Evolutionary conservation across 1,140 invertebrate genomes (phyloP), one percentile per base, ranked within the genome.

Genomic region (Olivierus martensii): DNA sequence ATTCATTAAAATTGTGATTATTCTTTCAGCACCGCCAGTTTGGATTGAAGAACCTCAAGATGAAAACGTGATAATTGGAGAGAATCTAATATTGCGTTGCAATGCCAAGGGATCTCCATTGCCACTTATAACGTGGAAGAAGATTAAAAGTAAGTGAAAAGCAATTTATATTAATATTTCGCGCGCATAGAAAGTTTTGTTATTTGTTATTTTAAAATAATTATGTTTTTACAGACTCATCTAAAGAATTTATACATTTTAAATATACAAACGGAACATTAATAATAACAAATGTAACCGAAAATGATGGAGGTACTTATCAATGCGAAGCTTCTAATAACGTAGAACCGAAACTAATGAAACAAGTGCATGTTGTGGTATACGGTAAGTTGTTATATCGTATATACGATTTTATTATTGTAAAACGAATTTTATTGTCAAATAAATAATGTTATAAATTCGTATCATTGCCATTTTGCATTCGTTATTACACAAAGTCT

Each of bases 241-340:
- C 28, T 28, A 28, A 28, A 28, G 28, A 28, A 6, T 9, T 28
- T 6, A 28, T 9, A 28, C 28, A 4, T 28, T 6, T 28, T 28
- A 28, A 10, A 28, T 5, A 10, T 34, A 28, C 7, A 6, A 51
- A 60, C 21, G 50, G 51, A 4, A 49, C 52, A 5, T 38, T 95
- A 49, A 73, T 87, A 9, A 89, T 95, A 57, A 80, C 81, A 58
- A 77, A 84, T 55, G 81, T 86, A 0, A 79, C 78, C 53, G 86
- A 85, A 61, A 79, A 84, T 42, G 88, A 94, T 68, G 76, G 80
- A 61, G 89, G 89, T 48, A 73, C 72, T 10, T 94, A 93, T 65
- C 86, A 84, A 2, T 94, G 89, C 67, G 84, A 88, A 60, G 86
- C 83, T 14, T 86, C 80, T 54, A 93, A 93, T 69, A 88, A 87